Base-by-base conservation (phyloP, 2,113 vertebrate genomes). In the Verasper variegatus region DNA sequence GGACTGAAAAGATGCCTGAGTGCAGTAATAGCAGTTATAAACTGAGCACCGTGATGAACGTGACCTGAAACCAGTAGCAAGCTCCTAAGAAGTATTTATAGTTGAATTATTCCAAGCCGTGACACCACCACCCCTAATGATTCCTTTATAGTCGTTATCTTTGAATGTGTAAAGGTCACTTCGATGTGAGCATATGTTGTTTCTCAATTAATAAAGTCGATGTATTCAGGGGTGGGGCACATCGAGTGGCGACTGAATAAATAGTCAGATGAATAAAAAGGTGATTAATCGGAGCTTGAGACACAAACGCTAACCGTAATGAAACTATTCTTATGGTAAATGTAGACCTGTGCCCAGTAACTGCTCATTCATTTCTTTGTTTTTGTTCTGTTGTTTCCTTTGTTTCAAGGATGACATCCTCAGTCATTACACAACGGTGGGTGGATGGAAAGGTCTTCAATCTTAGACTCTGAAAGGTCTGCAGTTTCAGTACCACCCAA, bases 91-190 rank as follows among this genome's bases (percentile, higher is more conserved):
- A 57, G 65, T 51, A 13, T 74, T 81, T 40, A 26, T 9, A 47
- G 60, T 62, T 74, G 18, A 24, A 63, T 37, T 45, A 66, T 12
- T 66, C 47, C 15, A 37, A n/a, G 40, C 52, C 18, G 61, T 74
- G 51, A 69, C 67, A 68, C 62, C 62, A 61, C 27, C 66, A 31
- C 42, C 69, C 56, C 47, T 58, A 40, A 15, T 18, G 51, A 51
- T n/a, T 10, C 14, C n/a, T 60, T 76, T 51, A 69, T 45, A 24
- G 18, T 31, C 75, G 71, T 72, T 54, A 78, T 84, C 75, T 81
- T n/a, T 65, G 20, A 12, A 37, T 45, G 65, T 37, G 31, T 79
- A 84, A 88, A 88, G 80, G 77, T 83, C 75, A 79, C 37, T 21
- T n/a, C 49, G 66, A 76, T 55, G 60, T 66, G 64, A 74, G 15